Percentiles rank a stretch among this genome's conserved stretches.
Evolutionary conservation across 2,888 invertebrate species (phyloP).

Genomic region (Dorcus parallelipipedus): DNA sequence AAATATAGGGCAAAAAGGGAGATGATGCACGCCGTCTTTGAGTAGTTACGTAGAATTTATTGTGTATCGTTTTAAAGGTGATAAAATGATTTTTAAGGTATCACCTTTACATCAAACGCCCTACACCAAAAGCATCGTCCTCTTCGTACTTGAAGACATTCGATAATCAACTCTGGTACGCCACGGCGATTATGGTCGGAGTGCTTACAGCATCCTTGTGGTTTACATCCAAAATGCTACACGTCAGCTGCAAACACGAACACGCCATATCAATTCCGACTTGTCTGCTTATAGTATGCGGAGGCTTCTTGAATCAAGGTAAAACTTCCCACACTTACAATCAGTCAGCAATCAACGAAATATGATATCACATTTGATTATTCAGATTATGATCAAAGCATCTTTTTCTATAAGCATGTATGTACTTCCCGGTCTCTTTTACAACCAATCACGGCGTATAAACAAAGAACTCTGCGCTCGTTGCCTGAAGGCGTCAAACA

Average conservation of each 20-base stretch:
- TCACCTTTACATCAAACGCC: slow-evolving; percentile 38
- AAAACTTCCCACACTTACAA: slow-evolving; percentile 2
- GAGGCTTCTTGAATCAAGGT: slow-evolving; percentile 46
- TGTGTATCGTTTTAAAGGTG: too few species aligned
- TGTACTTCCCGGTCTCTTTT: too few species aligned
- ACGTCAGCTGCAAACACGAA: slow-evolving; percentile 19
- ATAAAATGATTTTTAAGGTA: slow-evolving; percentile 32
- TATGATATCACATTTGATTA: too few species aligned
- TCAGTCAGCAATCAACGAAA: too few species aligned
- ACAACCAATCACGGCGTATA: too few species aligned
- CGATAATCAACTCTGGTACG: slow-evolving; percentile 34
- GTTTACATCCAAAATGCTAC: slow-evolving; percentile 31
- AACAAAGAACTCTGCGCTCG: too few species aligned
- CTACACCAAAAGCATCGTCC: slow-evolving; percentile 35
- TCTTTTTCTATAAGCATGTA: too few species aligned
- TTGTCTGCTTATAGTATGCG: slow-evolving; percentile 37
- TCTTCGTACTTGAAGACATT: slow-evolving; percentile 39
- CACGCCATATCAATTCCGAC: slow-evolving; percentile 33
- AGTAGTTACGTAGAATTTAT: too few species aligned
- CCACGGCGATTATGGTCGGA: slow-evolving; percentile 29
- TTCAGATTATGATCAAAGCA: too few species aligned
- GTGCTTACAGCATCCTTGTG: slow-evolving; percentile 35
- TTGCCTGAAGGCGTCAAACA: too few species aligned
- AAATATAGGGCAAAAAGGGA: too few species aligned
- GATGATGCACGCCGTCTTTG: too few species aligned